Base-by-base conservation (phyloP, 2,888 invertebrate species). In the Drosophila robusta region DNA sequence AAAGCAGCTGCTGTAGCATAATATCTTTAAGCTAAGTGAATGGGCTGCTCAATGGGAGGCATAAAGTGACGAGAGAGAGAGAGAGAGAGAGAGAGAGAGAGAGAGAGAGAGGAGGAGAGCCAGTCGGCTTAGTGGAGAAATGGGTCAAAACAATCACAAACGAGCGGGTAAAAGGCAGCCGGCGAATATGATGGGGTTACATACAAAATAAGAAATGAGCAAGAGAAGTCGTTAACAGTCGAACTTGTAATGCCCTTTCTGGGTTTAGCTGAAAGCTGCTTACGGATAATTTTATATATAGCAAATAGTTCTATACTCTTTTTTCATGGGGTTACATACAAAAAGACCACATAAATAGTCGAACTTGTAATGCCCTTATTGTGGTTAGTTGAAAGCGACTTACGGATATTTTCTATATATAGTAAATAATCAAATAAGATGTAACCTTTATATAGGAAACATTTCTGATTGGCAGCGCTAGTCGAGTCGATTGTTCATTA, bases 71-170 rank as follows among this genome's bases (percentile, higher is more conserved):
- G n/a, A 22, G 42, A 12, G 8, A 11, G 8, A 41, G 45, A 41
- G 41, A 44, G 62, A 56, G 44, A 49, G 38, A 24, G 32, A 18
- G 34, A 32, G 42, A 51, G 62, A 22, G 42, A 12, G 8, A 11
- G 8, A 41, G 45, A 41, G 41, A 44, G 62, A 56, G 44, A 49
- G 38, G 24, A 26, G 22, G 34, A 32, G 42, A 51, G 62, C 16
- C n/a, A 36, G 29, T 67, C n/a, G 29, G 75, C 41, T 42, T 2
- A 9, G 22, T 18, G 42, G 8, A 46, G 55, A 84, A 87, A 89
- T 84, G 84, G 84, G 89, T 88, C 89, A 88, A 49, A 63, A 51
- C 71, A 69, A 67, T 75, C 71, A 71, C 72, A 75, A 65, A 70
- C 64, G 58, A 64, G 63, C 66, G 71, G 46, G 71, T 70, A 80